Conservation (phyloP, 2,113 vertebrate species). For the Orthonyx spaldingii region DNA sequence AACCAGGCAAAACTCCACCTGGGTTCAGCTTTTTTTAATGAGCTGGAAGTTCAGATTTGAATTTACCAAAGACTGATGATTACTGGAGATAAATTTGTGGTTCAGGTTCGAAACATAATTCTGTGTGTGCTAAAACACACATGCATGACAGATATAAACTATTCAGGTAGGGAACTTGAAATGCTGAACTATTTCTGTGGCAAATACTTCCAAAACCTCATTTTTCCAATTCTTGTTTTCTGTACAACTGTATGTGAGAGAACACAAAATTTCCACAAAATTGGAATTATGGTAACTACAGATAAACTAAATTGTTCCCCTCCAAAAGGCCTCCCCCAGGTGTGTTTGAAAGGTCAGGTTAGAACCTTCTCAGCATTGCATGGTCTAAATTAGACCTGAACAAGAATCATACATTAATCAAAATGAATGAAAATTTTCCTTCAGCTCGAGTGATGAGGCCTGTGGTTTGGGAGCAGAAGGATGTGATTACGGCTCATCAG, state of each 20-base stretch:
- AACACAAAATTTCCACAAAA: neutral
- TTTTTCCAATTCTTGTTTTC: neutral
- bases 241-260: neutral
- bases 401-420: neutral
- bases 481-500: neutral
- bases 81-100: neutral
- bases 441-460: neutral
- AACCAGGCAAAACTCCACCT: neutral
- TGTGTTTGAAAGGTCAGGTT: neutral
- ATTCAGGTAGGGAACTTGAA: neutral
- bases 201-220: neutral
- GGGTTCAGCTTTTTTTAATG: neutral
- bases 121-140: neutral
- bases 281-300: neutral
- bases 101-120: neutral
- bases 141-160: neutral
- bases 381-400: neutral
- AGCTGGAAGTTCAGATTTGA: neutral
- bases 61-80: neutral
- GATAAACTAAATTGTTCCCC: neutral
- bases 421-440: neutral
- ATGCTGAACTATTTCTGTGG: neutral
- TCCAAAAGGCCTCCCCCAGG: neutral
- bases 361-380: neutral
- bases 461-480: conserved; percentile 13